Conservation (phyloP, 1,140 invertebrate genomes). For the Coptotermes formosanus region DNA sequence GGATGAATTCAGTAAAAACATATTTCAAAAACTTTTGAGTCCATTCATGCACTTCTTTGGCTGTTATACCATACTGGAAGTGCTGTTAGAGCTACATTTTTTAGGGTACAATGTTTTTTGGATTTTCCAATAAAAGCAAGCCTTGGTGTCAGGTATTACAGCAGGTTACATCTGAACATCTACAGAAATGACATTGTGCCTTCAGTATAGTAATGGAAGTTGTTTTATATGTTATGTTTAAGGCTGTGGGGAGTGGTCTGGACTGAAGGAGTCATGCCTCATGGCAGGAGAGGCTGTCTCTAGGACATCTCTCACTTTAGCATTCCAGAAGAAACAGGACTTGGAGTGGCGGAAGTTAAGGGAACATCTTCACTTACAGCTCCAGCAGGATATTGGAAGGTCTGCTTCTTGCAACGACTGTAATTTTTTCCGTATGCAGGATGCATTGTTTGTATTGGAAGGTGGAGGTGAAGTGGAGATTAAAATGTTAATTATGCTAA, state of each 20-base stretch:
- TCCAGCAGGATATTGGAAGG: conserved; percentile 35
- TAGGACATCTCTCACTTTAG: conserved; percentile 31
- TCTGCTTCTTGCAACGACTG: neutral
- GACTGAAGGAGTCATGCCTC: conserved; percentile 34
- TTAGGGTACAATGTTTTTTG: too few relatives aligned
- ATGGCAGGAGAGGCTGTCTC: conserved; percentile 34
- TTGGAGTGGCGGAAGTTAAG: conserved; percentile 30
- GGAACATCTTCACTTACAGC: conserved; percentile 30
- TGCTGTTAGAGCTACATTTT: too few relatives aligned
- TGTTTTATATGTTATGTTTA: neutral
- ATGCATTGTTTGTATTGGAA: neutral
- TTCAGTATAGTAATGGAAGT: neutral
- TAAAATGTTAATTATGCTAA: neutral
- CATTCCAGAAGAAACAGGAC: conserved; percentile 31
- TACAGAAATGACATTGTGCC: too few relatives aligned
- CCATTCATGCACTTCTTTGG: too few relatives aligned
- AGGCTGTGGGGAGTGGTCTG: conserved; percentile 24
- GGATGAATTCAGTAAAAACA: too few relatives aligned
- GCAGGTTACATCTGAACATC: too few relatives aligned
- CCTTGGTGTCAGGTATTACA: too few relatives aligned
- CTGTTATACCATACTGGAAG: too few relatives aligned
- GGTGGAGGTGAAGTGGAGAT: neutral
- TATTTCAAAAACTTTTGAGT: too few relatives aligned
- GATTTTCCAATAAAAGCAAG: too few relatives aligned
- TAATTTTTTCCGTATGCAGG: neutral